Conservation (phyloP, 2,797 vertebrate genomes). For the Orestias chungarensis region DNA sequence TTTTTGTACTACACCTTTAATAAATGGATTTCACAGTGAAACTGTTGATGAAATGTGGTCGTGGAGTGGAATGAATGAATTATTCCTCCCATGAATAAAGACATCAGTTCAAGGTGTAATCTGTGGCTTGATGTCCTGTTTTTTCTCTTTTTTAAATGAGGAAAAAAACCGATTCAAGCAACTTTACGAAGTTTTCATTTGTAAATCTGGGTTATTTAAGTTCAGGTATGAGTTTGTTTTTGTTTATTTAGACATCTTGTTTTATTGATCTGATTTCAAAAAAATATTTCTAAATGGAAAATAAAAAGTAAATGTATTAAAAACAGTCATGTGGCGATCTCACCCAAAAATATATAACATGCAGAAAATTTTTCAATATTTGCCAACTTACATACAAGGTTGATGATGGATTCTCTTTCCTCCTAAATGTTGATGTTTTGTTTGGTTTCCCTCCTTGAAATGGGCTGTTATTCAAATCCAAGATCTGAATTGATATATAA, state of each 20-base stretch:
- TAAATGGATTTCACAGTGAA: constrained; percentile 73
- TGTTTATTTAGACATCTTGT: neutral
- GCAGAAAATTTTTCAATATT: neutral
- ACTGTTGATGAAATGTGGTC: constrained; percentile 70
- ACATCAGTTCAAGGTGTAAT: constrained; percentile 56
- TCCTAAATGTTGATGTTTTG: too few relatives aligned
- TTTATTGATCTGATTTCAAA: neutral
- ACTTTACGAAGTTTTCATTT: neutral
- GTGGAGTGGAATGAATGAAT: constrained; percentile 73
- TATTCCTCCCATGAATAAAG: constrained; percentile 76
- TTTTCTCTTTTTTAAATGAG: neutral
- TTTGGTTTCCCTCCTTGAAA: too few relatives aligned
- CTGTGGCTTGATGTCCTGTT: too few relatives aligned
- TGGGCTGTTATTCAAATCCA: neutral
- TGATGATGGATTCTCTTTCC: neutral
- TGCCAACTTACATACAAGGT: neutral
- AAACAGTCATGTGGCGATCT: neutral
- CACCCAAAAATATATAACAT: neutral
- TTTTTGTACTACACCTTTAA: constrained; percentile 80
- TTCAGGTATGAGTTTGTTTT: neutral
- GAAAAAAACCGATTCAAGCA: neutral
- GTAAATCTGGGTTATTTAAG: neutral
- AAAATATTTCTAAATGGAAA: neutral
- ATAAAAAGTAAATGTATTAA: neutral
- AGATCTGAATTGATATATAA: neutral